A percentile compares a stretch with the other conserved stretches of the same genome.
These are phyloP conservation scores for Meriones psammophilus DNA, from an alignment of 2,797 vertebrate genomes.

Conservation along the genomic window DNA sequence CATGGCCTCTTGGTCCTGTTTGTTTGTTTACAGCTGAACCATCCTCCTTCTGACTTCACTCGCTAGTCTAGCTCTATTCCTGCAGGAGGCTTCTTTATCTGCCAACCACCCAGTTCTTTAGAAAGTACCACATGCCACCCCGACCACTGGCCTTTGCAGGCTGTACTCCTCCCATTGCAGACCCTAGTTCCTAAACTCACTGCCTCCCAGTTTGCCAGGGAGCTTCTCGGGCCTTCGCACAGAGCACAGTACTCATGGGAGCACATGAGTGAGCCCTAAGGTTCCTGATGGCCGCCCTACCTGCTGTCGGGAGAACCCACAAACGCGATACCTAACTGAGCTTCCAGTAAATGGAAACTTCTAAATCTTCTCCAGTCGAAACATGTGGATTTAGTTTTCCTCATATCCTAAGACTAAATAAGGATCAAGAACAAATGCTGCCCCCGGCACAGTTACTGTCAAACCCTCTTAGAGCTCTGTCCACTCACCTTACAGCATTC, in stretches of 20 bases:
- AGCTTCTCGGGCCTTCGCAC: neutral
- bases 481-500: neutral
- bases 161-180: neutral
- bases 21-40: neutral
- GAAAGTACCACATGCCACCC: neutral
- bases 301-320: rapidly evolving
- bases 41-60: neutral
- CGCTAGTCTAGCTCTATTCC: neutral
- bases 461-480: neutral
- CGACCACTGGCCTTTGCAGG: neutral
- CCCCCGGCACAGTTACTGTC: neutral
- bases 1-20: neutral
- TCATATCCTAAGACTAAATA: neutral
- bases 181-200: neutral
- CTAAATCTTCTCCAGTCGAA: neutral
- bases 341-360: neutral
- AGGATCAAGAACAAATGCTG: neutral
- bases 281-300: neutral
- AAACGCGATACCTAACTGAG: neutral
- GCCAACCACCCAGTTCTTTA: neutral
- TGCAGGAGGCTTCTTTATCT: neutral
- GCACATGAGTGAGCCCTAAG: neutral
- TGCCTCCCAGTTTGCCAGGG: neutral
- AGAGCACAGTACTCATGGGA: rapidly evolving
- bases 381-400: neutral